Evolutionary conservation across 1,140 invertebrate genomes (phyloP).

Genomic region (Zeugodacus cucurbitae): DNA sequence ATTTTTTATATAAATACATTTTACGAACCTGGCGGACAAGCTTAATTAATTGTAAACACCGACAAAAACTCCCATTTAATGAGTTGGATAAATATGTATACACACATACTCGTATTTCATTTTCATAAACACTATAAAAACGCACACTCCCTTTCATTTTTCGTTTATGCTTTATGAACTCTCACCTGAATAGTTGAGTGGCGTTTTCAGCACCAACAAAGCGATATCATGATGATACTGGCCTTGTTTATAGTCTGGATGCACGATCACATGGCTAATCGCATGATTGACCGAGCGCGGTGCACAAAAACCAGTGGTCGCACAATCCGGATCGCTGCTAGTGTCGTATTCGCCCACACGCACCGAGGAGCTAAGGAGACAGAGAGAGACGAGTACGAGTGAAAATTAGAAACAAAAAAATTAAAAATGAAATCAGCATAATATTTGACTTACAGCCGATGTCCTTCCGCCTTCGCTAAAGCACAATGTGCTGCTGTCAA

Average conservation of each 20-base stretch:
- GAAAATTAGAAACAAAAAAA: not conserved
- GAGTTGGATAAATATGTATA: not conserved
- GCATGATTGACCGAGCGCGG: constrained; percentile 73
- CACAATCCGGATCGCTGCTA: constrained; percentile 73
- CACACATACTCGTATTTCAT: too few relatives aligned
- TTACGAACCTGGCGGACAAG: not conserved
- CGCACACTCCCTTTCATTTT: not conserved
- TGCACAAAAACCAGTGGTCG: constrained; percentile 73
- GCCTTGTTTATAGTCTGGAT: constrained; percentile 76
- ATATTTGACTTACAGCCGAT: constrained; percentile 71
- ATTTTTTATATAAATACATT: not conserved
- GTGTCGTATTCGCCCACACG: constrained; percentile 75
- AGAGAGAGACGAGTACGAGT: not conserved
- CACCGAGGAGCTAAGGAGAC: constrained; percentile 66
- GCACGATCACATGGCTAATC: constrained; percentile 75
- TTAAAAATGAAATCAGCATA: not conserved
- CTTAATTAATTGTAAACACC: not conserved
- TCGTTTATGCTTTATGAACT: constrained; percentile 24
- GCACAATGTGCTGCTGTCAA: constrained; percentile 80
- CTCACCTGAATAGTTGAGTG: constrained; percentile 76
- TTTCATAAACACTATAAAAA: not conserved
- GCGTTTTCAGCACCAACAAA: constrained; percentile 72
- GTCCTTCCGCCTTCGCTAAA: constrained; percentile 74
- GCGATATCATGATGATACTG: constrained; percentile 77
- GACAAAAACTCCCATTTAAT: constrained; percentile 30